Base-by-base conservation (phyloP, 2,888 invertebrate genomes). In the Nomada fabriciana region DNA sequence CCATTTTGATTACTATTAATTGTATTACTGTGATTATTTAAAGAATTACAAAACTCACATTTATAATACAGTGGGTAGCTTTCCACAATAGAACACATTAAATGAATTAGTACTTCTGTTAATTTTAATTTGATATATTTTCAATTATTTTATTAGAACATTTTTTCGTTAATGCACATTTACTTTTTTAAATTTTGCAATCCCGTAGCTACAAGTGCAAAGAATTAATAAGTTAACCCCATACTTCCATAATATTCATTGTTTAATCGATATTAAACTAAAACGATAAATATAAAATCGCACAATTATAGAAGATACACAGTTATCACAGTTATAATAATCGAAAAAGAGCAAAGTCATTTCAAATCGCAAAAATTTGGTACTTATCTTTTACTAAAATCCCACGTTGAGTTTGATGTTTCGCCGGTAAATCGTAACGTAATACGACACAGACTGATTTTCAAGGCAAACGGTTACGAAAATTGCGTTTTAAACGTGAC, bases 321-420 rank as follows among this genome's bases (percentile, higher is more conserved):
- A 50, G 25, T 63, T 43, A 20, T 64, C 15, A 29, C 47, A 59
- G 3, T 20, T 2, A 20, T 29, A n/a, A 65, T 13, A n/a, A 36
- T 59, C 47, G 4, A 13, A 10, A 2, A 59, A 18, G 15, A 13
- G 23, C 2, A 23, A 57, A 53, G 36, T 36, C 36, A 42, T 60
- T 23, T 55, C 2, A 53, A 52, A 15, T 57, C 68, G 59, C 64
- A 79, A 59, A 64, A 79, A 59, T 69, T 11, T 29, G 29, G 18
- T 42, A 76, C 23, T 53, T 53, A 60, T 5, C 23, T 50, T 1
- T 29, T 52, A 57, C n/a, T n/a, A 59, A 63, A 36, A 67, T 9
- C 23, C 3, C 36, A 7, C 13, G 65, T 25, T 47, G 25, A 63
- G 68, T n/a, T 50, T 25, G 61, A 36, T 18, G n/a, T 20, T 65